phyloP scores from a whole-genome alignment of 2,888 invertebrate genomes.

The Mallateleia sp. region DNA sequence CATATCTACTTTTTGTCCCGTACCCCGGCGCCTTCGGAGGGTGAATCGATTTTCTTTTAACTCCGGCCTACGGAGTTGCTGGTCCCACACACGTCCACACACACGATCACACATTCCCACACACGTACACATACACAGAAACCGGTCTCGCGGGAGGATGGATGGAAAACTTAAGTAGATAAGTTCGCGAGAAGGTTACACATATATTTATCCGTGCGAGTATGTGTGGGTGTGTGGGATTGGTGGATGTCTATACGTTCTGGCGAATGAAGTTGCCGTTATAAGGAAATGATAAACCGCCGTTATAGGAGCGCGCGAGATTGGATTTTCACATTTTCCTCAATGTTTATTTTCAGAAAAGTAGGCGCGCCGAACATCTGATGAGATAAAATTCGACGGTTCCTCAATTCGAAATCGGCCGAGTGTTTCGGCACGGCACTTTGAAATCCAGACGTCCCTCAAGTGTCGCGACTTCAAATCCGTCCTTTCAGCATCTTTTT shows the following conservation, averaged over 20 bases:
- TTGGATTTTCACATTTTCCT: slow-evolving; percentile 63
- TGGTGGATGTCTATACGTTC: slow-evolving; percentile 53
- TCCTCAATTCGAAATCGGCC: slow-evolving; percentile 45
- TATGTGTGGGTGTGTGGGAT: slow-evolving; percentile 37
- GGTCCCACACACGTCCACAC: slow-evolving; percentile 19
- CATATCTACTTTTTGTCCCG: slow-evolving; percentile 41
- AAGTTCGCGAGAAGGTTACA: slow-evolving; percentile 70
- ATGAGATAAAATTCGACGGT: slow-evolving; percentile 45
- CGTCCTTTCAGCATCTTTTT: slow-evolving; percentile 60
- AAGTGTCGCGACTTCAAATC: slow-evolving; percentile 59
- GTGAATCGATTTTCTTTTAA: slow-evolving; percentile 76
- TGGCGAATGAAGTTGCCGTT: slow-evolving; percentile 55
- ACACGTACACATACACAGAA: neutral
- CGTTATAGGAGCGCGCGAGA: slow-evolving; percentile 50
- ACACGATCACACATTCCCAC: slow-evolving; percentile 11
- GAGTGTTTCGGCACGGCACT: slow-evolving; percentile 50
- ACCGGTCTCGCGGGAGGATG: slow-evolving; percentile 60
- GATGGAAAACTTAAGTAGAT: slow-evolving; percentile 76
- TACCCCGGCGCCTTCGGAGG: slow-evolving; percentile 33
- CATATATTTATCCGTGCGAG: slow-evolving; percentile 52
- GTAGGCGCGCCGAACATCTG: slow-evolving; percentile 22
- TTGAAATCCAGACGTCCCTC: slow-evolving; percentile 57
- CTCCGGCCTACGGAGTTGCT: slow-evolving; percentile 55
- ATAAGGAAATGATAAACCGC: slow-evolving; percentile 64
- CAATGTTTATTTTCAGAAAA: slow-evolving; percentile 50